phyloP scores from a whole-genome alignment of 2,113 vertebrate genomes.

The Pedetes capensis region DNA sequence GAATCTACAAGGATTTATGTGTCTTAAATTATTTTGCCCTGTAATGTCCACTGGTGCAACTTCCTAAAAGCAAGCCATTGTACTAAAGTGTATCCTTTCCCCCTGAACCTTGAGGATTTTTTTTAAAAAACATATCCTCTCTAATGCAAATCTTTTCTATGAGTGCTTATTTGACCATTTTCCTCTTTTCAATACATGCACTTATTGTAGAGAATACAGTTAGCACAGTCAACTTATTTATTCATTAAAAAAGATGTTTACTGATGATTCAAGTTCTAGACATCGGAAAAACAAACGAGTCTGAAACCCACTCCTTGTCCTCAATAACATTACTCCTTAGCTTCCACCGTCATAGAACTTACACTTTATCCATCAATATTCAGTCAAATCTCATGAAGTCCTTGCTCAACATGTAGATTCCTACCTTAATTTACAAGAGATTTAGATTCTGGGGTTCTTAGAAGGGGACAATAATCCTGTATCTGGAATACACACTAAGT shows the following conservation, averaged over 20 bases:
- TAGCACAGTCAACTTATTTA: background rate
- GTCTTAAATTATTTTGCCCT: background rate
- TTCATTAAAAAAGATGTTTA: background rate
- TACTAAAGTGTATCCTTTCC: background rate
- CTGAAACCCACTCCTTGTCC: background rate
- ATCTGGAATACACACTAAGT: background rate
- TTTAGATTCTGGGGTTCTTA: background rate
- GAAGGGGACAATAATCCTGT: background rate
- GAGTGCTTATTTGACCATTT: background rate
- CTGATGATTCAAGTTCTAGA: background rate
- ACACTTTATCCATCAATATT: background rate
- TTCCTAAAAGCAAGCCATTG: background rate
- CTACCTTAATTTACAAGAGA: background rate
- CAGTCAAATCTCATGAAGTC: background rate
- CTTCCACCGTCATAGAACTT: background rate
- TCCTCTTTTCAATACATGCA: background rate
- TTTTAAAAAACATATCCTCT: background rate
- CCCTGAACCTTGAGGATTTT: background rate
- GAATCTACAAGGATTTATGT: background rate
- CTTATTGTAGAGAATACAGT: background rate
- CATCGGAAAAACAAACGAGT: background rate
- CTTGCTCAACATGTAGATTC: background rate
- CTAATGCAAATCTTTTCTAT: background rate
- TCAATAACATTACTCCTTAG: background rate
- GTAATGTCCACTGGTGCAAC: background rate